phyloP scores from a whole-genome alignment of 2,888 invertebrate species.

The Plebejus anna region DNA sequence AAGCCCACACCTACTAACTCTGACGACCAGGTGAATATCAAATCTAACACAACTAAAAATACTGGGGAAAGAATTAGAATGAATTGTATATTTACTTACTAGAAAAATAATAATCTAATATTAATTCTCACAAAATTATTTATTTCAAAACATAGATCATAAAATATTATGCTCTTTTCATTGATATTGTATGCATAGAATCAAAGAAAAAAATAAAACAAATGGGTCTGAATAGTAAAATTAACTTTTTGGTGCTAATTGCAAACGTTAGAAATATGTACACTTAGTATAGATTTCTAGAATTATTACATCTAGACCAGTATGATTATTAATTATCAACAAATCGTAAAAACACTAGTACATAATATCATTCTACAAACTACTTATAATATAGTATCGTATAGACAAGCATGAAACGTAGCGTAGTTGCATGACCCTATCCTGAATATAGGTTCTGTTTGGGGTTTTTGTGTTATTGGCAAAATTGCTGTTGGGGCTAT shows the following conservation, averaged over 20 bases:
- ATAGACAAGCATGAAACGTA: constrained; percentile 51
- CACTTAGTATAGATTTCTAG: background rate
- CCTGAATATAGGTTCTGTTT: constrained; percentile 44
- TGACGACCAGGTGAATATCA: constrained; percentile 76
- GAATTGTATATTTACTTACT: background rate
- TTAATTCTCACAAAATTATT: background rate
- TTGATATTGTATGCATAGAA: background rate
- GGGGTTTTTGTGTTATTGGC: constrained; percentile 34
- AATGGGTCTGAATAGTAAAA: background rate
- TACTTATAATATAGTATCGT: background rate
- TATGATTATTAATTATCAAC: background rate
- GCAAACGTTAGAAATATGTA: background rate
- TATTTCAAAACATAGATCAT: background rate
- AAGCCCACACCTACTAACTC: constrained; percentile 73
- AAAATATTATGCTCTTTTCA: background rate
- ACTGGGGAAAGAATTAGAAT: background rate
- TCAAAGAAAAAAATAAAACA: background rate
- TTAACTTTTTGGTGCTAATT: background rate
- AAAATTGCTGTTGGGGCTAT: constrained; percentile 46
- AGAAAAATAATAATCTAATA: background rate
- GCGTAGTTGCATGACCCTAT: constrained; percentile 62
- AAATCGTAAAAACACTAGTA: background rate
- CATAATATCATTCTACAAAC: background rate
- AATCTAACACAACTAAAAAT: constrained; percentile 17
- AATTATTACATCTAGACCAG: background rate